phyloP scores from a whole-genome alignment of 2,113 vertebrate species.

The Felis chaus region DNA sequence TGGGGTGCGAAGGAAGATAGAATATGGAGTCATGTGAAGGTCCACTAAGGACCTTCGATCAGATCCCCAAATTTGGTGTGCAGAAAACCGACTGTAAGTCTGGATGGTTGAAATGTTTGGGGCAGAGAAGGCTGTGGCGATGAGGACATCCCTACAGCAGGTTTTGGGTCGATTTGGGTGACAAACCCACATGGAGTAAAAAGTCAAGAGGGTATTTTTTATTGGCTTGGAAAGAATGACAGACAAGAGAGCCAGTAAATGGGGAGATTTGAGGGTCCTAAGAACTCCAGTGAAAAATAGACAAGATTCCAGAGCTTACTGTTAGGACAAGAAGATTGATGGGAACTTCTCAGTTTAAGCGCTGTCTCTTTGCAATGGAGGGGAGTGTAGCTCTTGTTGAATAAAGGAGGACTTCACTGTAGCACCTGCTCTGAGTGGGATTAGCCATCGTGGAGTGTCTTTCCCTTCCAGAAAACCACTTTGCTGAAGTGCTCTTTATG shows the following conservation, averaged over 20 bases:
- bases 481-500: slow-evolving; percentile 13
- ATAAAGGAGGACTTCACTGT: neutral
- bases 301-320: neutral
- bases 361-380: neutral
- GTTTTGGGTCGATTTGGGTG: neutral
- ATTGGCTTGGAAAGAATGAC: neutral
- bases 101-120: neutral
- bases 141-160: no score
- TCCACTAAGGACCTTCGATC: neutral
- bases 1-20: neutral
- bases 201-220: neutral
- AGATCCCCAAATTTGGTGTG: neutral
- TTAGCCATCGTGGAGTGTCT: neutral
- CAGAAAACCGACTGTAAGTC: neutral
- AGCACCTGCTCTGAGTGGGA: slow-evolving; percentile 26
- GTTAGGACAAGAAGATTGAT: neutral
- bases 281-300: neutral
- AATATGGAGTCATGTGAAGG: neutral
- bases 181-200: neutral
- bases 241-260: neutral
- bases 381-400: neutral
- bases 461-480: neutral
- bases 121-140: neutral
- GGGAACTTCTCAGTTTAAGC: neutral
- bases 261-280: neutral